A percentile compares a stretch with the other conserved stretches of the same genome.
These are phyloP conservation scores for Edolisoma coerulescens DNA, from an alignment of 2,113 vertebrate genomes.

Conservation along the genomic window DNA sequence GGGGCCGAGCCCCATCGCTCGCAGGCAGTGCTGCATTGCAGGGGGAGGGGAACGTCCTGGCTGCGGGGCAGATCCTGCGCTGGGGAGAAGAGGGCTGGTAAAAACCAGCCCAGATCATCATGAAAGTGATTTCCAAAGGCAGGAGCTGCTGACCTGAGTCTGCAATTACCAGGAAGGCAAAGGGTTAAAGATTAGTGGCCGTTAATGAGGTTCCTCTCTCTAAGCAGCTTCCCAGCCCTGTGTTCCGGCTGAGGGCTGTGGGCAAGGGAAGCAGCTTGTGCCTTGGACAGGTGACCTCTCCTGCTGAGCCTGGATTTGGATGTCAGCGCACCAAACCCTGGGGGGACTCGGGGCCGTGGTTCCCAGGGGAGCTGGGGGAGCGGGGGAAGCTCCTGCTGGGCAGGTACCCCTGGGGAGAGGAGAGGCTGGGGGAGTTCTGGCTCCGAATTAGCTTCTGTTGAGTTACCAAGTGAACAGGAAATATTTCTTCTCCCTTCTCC, in stretches of 20 bases:
- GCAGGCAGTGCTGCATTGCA: neutral
- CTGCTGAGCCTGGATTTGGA: neutral
- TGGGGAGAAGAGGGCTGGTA: rapidly evolving
- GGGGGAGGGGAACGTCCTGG: neutral
- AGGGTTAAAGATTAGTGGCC: neutral
- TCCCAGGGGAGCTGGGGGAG: neutral
- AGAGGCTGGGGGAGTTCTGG: rapidly evolving
- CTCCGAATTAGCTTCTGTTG: rapidly evolving
- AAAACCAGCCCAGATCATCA: neutral
- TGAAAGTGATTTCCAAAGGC: neutral
- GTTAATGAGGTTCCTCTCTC: neutral
- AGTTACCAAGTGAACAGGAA: neutral
- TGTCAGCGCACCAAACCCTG: rapidly evolving
- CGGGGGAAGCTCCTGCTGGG: neutral
- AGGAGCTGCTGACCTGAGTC: neutral
- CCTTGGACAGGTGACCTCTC: neutral
- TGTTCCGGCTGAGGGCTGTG: neutral
- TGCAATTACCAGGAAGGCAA: neutral
- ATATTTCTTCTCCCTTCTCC: neutral
- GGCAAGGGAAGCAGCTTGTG: neutral
- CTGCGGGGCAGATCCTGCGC: neutral
- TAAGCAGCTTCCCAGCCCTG: neutral
- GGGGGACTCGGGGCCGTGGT: rapidly evolving
- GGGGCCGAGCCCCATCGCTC: neutral
- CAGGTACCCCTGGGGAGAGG: rapidly evolving